Evolutionary conservation across 2,888 invertebrate species (phyloP).

Genomic region (Eubasilissa splendida): DNA sequence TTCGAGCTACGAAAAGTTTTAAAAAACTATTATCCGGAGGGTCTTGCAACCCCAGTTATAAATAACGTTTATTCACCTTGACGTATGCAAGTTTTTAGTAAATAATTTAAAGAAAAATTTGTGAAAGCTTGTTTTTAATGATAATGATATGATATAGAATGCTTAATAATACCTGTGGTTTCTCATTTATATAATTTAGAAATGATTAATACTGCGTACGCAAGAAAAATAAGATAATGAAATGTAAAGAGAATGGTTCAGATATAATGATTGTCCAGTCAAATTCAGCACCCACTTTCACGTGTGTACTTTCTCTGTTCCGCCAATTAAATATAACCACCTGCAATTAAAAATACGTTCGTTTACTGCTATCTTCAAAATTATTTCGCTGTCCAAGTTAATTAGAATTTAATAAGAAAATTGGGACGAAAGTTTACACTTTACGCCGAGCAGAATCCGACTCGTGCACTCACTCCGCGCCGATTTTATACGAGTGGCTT

Average conservation of each 20-base stretch:
- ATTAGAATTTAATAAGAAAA: conserved; percentile 49
- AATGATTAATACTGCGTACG: no score
- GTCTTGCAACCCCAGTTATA: no score
- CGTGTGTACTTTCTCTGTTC: conserved; percentile 54
- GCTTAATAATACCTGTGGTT: not conserved
- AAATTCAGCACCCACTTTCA: conserved; percentile 47
- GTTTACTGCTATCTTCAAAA: conserved; percentile 53
- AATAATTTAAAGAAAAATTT: no score
- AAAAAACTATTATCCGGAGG: no score
- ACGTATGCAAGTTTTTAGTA: no score
- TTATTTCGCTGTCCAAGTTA: conserved; percentile 51
- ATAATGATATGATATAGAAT: not conserved
- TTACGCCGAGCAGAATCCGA: conserved; percentile 10
- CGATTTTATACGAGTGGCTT: not conserved
- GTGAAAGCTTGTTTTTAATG: not conserved
- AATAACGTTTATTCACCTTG: no score
- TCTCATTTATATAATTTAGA: not conserved
- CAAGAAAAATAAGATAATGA: not conserved
- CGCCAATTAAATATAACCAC: conserved; percentile 47
- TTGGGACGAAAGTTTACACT: conserved; percentile 54
- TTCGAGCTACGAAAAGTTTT: no score
- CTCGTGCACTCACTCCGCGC: not conserved
- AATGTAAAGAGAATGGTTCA: conserved; percentile 6
- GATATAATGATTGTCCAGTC: conserved; percentile 9
- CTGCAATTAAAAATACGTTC: conserved; percentile 53